phyloP scores from a whole-genome alignment of 2,797 vertebrate species.

The Kryptolebias ocellatus region DNA sequence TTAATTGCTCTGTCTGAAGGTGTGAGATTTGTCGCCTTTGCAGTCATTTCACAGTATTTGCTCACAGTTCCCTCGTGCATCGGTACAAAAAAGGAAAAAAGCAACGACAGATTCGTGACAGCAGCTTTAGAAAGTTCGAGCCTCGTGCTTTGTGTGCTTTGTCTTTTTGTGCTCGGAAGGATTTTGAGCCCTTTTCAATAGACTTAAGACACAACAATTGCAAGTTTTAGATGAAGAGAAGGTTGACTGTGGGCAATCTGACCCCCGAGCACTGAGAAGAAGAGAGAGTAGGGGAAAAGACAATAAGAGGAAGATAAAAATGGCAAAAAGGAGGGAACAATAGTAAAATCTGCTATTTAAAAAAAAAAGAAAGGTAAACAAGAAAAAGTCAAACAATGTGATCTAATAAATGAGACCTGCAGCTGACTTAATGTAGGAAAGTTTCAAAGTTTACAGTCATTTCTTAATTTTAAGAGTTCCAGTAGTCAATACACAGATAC shows the following conservation, averaged over 20 bases:
- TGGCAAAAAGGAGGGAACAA: not conserved
- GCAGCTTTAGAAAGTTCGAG: conserved; percentile 18
- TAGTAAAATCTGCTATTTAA: too few relatives aligned
- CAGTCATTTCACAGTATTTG: conserved; percentile 17
- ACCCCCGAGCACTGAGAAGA: conserved; percentile 8
- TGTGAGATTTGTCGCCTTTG: not conserved
- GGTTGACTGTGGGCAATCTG: conserved; percentile 20
- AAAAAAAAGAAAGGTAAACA: conserved; percentile 14
- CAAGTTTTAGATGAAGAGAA: conserved; percentile 9
- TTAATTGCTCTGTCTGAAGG: not conserved
- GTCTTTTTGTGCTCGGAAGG: conserved; percentile 6
- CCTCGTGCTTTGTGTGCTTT: not conserved
- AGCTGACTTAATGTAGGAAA: too few relatives aligned
- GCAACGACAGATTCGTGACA: conserved; percentile 19
- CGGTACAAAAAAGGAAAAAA: conserved; percentile 4
- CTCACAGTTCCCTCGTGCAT: conserved; percentile 2
- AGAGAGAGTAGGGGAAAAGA: conserved; percentile 11
- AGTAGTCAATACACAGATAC: too few relatives aligned
- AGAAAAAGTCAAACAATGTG: not conserved
- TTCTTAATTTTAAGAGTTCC: too few relatives aligned
- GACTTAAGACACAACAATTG: not conserved
- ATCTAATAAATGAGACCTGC: not conserved
- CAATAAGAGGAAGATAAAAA: conserved; percentile 46
- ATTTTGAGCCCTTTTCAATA: conserved; percentile 5
- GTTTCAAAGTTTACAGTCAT: too few relatives aligned